Evolutionary conservation across 1,140 invertebrate genomes (phyloP).

Genomic region (Harpegnathos saltator): DNA sequence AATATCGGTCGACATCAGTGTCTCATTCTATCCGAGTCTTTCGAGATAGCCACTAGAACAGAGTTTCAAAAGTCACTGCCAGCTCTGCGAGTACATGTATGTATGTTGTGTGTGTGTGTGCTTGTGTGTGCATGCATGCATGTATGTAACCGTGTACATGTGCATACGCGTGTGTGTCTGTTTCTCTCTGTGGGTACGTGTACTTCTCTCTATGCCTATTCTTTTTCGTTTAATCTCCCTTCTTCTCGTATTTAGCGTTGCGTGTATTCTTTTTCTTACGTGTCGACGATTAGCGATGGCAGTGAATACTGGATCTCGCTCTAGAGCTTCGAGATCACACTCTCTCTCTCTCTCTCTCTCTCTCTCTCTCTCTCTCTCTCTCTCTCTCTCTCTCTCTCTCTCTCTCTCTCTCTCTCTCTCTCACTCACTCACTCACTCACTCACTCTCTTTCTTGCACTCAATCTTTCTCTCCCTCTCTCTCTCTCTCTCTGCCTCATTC

Average conservation of each 20-base stretch:
- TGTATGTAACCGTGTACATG: not conserved
- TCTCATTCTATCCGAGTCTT: not conserved
- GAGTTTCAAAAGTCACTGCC: conserved; percentile 67
- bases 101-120: not conserved
- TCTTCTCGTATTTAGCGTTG: not conserved
- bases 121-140: not conserved
- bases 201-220: too few relatives aligned
- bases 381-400: too few relatives aligned
- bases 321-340: conserved; percentile 54
- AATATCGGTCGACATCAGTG: conserved; percentile 2
- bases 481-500: conserved; percentile 3
- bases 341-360: conserved; percentile 10
- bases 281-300: conserved; percentile 66
- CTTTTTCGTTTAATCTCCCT: not conserved
- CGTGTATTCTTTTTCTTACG: not conserved
- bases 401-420: too few relatives aligned
- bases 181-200: not conserved
- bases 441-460: not conserved
- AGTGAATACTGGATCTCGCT: conserved; percentile 68
- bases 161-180: not conserved
- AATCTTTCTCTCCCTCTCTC: conserved; percentile 47
- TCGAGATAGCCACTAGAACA: conserved; percentile 46
- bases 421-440: conserved; percentile 2
- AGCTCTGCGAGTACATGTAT: conserved; percentile 16
- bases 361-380: not conserved